phyloP scores from a whole-genome alignment of 2,797 vertebrate genomes.

The Megaceryle alcyon region DNA sequence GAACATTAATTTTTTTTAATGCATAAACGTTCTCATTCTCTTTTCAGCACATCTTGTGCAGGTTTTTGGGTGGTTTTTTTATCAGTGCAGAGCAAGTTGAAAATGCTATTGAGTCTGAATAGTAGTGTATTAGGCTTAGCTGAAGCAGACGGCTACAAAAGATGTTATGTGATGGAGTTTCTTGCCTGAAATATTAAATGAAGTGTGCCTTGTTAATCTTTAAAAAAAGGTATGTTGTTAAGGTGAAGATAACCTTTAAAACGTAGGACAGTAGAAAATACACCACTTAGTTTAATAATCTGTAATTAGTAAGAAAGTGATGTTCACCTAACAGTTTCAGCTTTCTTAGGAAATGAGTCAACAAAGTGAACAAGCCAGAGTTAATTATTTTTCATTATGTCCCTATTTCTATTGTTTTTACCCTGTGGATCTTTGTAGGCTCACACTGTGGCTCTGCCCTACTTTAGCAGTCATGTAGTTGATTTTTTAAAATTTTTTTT shows the following conservation, averaged over 20 bases:
- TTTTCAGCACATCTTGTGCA: neutral
- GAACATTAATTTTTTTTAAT: neutral
- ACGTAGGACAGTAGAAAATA: neutral
- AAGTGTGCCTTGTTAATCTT: neutral
- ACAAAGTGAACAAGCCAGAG: neutral
- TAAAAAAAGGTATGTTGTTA: neutral
- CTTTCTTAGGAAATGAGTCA: conserved; percentile 1
- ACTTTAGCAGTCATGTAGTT: conserved; percentile 3
- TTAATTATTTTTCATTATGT: neutral
- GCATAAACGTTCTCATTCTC: neutral
- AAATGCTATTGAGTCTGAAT: neutral
- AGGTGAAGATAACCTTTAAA: neutral
- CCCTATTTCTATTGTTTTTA: neutral
- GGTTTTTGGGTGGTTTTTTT: neutral
- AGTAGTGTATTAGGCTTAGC: neutral
- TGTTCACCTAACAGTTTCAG: neutral
- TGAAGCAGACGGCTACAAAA: neutral
- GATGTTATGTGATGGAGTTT: neutral
- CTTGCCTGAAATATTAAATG: neutral
- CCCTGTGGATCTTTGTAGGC: neutral
- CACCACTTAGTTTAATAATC: neutral
- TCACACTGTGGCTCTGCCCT: neutral
- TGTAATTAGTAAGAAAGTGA: neutral
- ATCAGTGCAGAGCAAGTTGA: neutral
- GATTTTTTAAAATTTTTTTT: neutral